Conservation (phyloP, 2,113 vertebrate genomes). For the Pteropus alecto region DNA sequence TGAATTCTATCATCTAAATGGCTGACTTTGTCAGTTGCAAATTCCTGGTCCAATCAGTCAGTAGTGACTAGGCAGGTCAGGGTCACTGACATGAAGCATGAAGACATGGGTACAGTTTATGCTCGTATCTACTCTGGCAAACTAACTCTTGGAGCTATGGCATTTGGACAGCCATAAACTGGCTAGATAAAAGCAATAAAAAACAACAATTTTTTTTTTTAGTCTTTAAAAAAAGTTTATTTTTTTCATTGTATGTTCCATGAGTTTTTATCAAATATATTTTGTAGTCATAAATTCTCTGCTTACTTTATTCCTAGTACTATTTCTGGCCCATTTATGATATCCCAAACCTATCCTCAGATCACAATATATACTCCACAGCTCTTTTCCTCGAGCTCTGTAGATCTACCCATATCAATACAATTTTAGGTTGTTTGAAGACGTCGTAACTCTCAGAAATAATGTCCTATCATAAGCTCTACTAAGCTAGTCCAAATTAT, state of each 20-base stretch:
- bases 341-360: not conserved
- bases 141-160: not conserved
- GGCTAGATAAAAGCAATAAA: not conserved
- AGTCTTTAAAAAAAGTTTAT: not conserved
- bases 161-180: not conserved
- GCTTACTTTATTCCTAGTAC: not conserved
- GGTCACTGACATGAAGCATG: not conserved
- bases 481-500: not conserved
- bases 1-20: not conserved
- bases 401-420: not conserved
- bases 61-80: not conserved
- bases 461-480: not conserved
- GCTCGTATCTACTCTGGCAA: not conserved
- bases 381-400: not conserved
- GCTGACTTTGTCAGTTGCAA: not conserved
- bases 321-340: not conserved
- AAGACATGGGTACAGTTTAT: not conserved
- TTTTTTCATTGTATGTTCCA: not conserved
- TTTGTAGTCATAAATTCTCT: not conserved
- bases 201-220: not conserved
- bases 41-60: not conserved
- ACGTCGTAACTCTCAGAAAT: not conserved
- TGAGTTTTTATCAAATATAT: not conserved
- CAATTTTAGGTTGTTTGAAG: slow-evolving; percentile 19
- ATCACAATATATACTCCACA: not conserved